These are phyloP conservation scores for Gymnogyps californianus DNA, from an alignment of 2,113 vertebrate genomes.

Conservation along the genomic window DNA sequence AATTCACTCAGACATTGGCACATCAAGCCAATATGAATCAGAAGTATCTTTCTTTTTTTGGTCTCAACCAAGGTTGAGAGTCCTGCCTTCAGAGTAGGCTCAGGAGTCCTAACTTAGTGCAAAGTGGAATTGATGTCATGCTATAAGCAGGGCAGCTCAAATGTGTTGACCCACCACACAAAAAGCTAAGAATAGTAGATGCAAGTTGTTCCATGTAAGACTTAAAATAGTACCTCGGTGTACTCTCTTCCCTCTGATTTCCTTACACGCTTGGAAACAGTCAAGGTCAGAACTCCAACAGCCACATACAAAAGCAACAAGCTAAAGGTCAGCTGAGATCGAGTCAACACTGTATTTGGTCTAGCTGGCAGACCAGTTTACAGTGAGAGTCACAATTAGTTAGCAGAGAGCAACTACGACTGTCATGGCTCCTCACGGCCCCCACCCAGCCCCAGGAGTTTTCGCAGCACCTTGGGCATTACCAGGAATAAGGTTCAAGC, in stretches of 20 bases:
- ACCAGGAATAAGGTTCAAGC: fast-evolving
- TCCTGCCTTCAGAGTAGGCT: not conserved
- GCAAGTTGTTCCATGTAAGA: not conserved
- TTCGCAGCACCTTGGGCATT: not conserved
- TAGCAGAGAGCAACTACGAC: not conserved
- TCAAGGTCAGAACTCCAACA: not conserved
- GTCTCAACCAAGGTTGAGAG: not conserved
- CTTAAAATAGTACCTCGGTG: not conserved
- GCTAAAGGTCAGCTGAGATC: not conserved
- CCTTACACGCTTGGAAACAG: not conserved
- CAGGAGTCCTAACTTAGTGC: not conserved
- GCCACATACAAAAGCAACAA: not conserved
- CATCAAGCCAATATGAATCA: fast-evolving
- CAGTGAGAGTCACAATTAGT: not conserved
- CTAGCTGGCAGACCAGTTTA: not conserved
- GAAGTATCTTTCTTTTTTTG: not conserved
- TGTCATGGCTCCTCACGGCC: not conserved
- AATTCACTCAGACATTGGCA: not conserved
- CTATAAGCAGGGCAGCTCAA: not conserved
- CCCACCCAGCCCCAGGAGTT: not conserved
- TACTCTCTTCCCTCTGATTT: not conserved
- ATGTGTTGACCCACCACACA: not conserved
- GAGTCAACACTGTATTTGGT: not conserved
- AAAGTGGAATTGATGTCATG: not conserved
- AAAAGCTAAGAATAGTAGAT: slow-evolving; percentile 32